These are phyloP conservation scores for Antechinus stuartii DNA, from an alignment of 2,113 vertebrate genomes.

Conservation along the genomic window DNA sequence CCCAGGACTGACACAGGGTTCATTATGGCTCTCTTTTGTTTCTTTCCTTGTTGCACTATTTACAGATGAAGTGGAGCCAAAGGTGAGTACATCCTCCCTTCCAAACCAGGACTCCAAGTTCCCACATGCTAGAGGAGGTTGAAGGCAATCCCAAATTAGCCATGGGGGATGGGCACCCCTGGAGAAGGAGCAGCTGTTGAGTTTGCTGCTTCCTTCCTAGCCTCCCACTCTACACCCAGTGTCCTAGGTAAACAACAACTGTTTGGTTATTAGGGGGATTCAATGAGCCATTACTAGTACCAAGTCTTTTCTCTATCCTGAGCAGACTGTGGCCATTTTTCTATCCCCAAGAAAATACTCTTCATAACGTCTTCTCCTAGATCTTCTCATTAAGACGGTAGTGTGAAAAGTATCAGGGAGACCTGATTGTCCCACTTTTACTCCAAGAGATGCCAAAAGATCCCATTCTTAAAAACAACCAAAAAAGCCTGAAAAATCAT, in stretches of 20 bases:
- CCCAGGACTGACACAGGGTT: background rate
- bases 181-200: slow-evolving; percentile 11
- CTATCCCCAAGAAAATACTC: background rate
- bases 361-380: background rate
- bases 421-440: background rate
- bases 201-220: slow-evolving; percentile 60
- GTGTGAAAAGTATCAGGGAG: background rate
- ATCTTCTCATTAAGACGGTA: background rate
- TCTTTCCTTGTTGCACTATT: background rate
- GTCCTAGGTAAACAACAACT: slow-evolving; percentile 36
- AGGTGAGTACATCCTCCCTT: background rate
- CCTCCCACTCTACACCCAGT: slow-evolving; percentile 62
- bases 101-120: background rate
- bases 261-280: slow-evolving; percentile 48
- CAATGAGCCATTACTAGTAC: slow-evolving; percentile 40
- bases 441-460: too few species aligned
- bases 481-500: background rate
- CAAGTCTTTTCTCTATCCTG: slow-evolving; percentile 38
- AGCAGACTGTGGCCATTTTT: background rate
- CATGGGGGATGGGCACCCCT: background rate
- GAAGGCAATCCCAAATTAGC: background rate
- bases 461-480: background rate
- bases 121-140: background rate
- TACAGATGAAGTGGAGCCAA: background rate
- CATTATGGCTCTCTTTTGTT: background rate